Percentiles rank a stretch among this genome's conserved stretches.
Conservation (phyloP, 2,888 invertebrate genomes). For the Drosophila kuntzei region DNA sequence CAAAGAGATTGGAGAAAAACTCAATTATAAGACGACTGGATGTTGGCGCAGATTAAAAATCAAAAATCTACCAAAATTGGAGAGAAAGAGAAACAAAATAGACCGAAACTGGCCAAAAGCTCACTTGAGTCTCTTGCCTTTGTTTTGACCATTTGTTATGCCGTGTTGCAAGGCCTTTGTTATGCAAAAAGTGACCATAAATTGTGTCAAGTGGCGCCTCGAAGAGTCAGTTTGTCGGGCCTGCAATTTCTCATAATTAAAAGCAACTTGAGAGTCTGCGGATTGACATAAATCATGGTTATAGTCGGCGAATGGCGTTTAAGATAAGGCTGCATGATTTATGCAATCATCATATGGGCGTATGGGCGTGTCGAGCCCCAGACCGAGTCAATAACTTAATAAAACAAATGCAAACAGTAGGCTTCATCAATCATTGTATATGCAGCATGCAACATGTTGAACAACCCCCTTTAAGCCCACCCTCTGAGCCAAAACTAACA, state of each 20-base stretch:
- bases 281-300: constrained; percentile 66
- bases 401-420: constrained; percentile 30
- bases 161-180: constrained; percentile 51
- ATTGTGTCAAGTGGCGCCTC: constrained; percentile 67
- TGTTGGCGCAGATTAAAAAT: constrained; percentile 54
- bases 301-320: constrained; percentile 36
- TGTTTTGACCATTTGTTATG: constrained; percentile 50
- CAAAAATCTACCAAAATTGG: constrained; percentile 35
- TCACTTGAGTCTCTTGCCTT: constrained; percentile 43
- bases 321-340: constrained; percentile 52
- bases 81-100: neutral
- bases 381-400: constrained; percentile 41
- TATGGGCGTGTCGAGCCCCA: neutral
- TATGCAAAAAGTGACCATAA: constrained; percentile 66
- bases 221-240: constrained; percentile 20
- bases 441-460: constrained; percentile 20
- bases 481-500: constrained; percentile 4
- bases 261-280: constrained; percentile 56
- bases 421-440: constrained; percentile 42
- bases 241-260: constrained; percentile 66
- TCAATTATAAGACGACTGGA: constrained; percentile 58
- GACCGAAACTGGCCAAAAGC: constrained; percentile 7
- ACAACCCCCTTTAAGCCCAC: neutral
- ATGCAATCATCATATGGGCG: constrained; percentile 24
- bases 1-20: constrained; percentile 49